Conservation (phyloP, 2,113 vertebrate genomes). For the Mobula birostris region DNA sequence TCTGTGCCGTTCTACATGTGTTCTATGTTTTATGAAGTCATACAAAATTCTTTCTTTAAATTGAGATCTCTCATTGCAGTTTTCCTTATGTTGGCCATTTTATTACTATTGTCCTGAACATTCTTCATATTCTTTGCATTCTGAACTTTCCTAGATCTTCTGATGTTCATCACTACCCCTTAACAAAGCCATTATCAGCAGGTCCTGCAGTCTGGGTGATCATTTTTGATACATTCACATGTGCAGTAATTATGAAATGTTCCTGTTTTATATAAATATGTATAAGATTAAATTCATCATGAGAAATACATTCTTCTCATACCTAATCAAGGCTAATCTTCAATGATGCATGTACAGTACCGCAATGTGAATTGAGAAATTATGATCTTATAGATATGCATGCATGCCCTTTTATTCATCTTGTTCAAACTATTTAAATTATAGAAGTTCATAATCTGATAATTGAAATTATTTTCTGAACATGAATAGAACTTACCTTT, state of each 20-base stretch:
- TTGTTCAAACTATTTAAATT: background rate
- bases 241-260: constrained; percentile 8
- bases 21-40: background rate
- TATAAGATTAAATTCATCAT: background rate
- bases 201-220: background rate
- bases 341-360: background rate
- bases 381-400: background rate
- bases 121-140: background rate
- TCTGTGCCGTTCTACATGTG: no score
- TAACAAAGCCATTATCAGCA: background rate
- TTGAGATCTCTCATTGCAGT: background rate
- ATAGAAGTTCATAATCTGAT: background rate
- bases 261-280: background rate
- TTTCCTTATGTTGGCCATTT: background rate
- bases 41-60: background rate
- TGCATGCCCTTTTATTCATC: background rate
- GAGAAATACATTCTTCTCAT: background rate
- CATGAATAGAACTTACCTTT: background rate
- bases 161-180: background rate
- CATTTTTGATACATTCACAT: background rate
- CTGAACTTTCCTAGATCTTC: background rate
- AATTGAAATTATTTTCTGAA: background rate
- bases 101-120: background rate
- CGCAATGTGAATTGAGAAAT: background rate
- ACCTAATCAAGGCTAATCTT: background rate